Conservation (phyloP, 2,888 invertebrate genomes). For the Microplitis manilae region DNA sequence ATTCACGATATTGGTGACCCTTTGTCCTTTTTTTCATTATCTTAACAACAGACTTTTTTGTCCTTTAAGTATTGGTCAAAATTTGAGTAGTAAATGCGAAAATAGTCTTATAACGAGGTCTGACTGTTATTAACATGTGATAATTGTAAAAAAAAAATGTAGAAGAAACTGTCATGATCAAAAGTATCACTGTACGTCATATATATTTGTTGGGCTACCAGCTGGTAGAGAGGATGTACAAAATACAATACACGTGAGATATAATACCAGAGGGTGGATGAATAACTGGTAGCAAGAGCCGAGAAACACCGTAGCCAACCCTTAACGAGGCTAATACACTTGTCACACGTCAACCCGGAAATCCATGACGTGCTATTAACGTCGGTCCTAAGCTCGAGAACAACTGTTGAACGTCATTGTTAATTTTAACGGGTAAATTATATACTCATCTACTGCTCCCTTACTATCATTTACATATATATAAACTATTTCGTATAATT, state of each 20-base stretch:
- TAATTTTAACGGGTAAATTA: constrained; percentile 48
- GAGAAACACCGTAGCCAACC: constrained; percentile 49
- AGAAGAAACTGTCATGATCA: no score
- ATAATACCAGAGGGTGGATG: background rate
- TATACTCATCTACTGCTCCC: constrained; percentile 10
- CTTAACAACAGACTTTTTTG: background rate
- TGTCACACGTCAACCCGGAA: constrained; percentile 39
- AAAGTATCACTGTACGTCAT: no score
- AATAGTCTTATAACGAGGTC: no score
- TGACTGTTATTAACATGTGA: no score
- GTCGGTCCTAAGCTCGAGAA: constrained; percentile 40
- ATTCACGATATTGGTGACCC: constrained; percentile 61
- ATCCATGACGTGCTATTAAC: constrained; percentile 39
- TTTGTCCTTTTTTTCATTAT: constrained; percentile 4
- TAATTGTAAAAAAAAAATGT: no score
- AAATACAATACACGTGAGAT: background rate
- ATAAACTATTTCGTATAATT: no score
- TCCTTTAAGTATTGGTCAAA: background rate
- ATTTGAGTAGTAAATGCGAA: background rate
- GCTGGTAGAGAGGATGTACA: constrained; percentile 8
- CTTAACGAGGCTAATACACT: constrained; percentile 61
- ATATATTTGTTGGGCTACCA: background rate
- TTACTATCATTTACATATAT: background rate
- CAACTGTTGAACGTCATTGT: constrained; percentile 69
- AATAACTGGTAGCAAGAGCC: constrained; percentile 41